Evolutionary conservation across 2,797 vertebrate genomes (phyloP), one percentile per base, ranked within the genome.

Genomic region (Helicolenus hilgendorfi): DNA sequence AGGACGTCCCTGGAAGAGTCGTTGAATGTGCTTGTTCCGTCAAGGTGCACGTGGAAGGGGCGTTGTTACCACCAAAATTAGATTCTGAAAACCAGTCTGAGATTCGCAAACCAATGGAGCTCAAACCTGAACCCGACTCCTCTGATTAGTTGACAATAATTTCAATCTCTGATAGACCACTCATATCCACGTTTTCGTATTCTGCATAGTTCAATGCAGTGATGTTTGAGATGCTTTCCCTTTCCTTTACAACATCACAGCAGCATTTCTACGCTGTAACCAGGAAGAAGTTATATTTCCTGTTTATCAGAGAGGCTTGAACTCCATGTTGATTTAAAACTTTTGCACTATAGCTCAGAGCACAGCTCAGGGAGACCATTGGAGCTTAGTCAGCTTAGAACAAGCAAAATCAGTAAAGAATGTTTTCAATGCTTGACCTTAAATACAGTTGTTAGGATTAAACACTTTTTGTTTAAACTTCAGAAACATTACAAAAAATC

Each of bases 261-360:
- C 18, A 13, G 11, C 18, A 18, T 49, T 76, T 38, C 33, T 7
- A 2, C 31, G n/a, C 4, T 36, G 2, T 22, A 9, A 74, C 70
- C 1, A 38, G 4, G 2, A 83, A 74, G 71, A 69, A 86, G 15
- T 15, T 38, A 35, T 1, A 31, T 73, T 62, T 4, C 1, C n/a
- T 56, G 18, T 27, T 62, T 7, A 33, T 0, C 5, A 0, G 20
- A 69, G 0, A 59, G 20, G 26, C 3, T 55, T 31, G 0, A 31
- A 22, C 0, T 35, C 33, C 0, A 11, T 13, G 14, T 33, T 77
- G 0, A 75, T 22, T 53, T 79, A 5, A 20, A 27, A 35, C 1
- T 5, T 75, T 72, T 64, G 58, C 77, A 72, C 64, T 77, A 14
- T 41, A 58, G 8, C 53, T 24, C 29, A 18, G 15, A 58, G n/a